Evolutionary conservation across 1,140 invertebrate genomes (phyloP), one percentile per base, ranked within the genome.

Genomic region (Drusus annulatus): DNA sequence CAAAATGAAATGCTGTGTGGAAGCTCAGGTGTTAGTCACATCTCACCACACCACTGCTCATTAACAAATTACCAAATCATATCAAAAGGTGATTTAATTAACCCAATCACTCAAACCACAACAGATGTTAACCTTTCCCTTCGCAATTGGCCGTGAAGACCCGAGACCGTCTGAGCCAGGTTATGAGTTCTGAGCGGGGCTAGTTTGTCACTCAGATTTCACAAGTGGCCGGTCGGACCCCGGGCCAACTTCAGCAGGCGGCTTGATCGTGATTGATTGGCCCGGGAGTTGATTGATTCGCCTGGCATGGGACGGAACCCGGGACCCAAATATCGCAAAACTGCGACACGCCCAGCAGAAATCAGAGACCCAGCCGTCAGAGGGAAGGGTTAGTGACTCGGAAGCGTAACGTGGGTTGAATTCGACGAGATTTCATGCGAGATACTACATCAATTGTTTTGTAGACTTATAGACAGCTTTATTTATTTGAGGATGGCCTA

Each of bases 241-340:
- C 13, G 8, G 56, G 56, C 56, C 56, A 60, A 60, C 19, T 23
- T 60, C 17, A 60, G 13, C 56, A 60, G 56, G 10, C 56, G 23
- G 54, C 56, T 19, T 65, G 62, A 65, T 25, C 68, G 21, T 60
- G 75, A 77, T 62, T 17, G 75, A 77, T 77, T 8, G 36, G 8
- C 51, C 28, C 19, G 56, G 23, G 73, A 36, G 56, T 77, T 77
- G 58, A 77, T 77, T 77, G 36, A 77, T 60, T 63, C 31, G 65
- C 36, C 58, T 77, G 75, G 75, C 75, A 76, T 19, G 19, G 74
- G 23, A 16, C 8, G 25, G 7, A 17, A 52, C 62, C 62, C 21
- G 62, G 28, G 62, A 65, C 16, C 25, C 7, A 28, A 31, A 65
- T 25, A 65, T 65, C 17, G 62, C 62, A 28, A 65, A 13, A 31